Evolutionary conservation across 37 sponge, comb jelly and placozoan species (phyloP), one percentile per base, ranked within the genome.

Genomic region (Cliona cf. orientalis): DNA sequence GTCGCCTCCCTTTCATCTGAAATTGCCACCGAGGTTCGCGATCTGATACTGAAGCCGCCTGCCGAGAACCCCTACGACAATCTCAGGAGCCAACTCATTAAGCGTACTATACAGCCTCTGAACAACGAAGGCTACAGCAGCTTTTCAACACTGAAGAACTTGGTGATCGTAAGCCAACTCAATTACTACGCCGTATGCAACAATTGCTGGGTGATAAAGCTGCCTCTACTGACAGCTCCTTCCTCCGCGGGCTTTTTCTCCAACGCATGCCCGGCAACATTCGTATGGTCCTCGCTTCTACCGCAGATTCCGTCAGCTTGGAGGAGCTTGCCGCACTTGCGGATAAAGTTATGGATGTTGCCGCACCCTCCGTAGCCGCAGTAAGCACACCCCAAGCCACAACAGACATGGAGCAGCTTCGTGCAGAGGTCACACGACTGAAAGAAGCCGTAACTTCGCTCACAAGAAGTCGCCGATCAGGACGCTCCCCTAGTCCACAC

Each of bases 221-320:
- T n/a, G n/a, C n/a, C n/a, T n/a, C n/a, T n/a, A n/a, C n/a, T n/a
- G n/a, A n/a, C n/a, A n/a, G n/a, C n/a, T n/a, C n/a, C n/a, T n/a
- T n/a, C n/a, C n/a, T n/a, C n/a, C n/a, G n/a, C n/a, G n/a, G n/a
- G n/a, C n/a, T n/a, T n/a, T n/a, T n/a, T n/a, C n/a, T n/a, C n/a
- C n/a, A n/a, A n/a, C n/a, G n/a, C n/a, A n/a, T n/a, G n/a, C n/a
- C n/a, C 5, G 33, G 73, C 41, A 84, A 84, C 35, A 70, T 79
- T 21, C 66, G 79, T 11, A 83, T 89, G 79, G 84, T 89, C 26
- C 72, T 89, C 17, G 90, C 84, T 4, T 84, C 80, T 32, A 46
- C 85, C 32, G 21, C n/a, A 3, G 75, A 28, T 44, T 37, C 41
- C 55, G 25, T 31, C 58, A 38, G 31, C 59, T 77, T 90, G 0